These are phyloP conservation scores for Apotomis capreana DNA, from an alignment of 2,888 invertebrate genomes.

Conservation along the genomic window DNA sequence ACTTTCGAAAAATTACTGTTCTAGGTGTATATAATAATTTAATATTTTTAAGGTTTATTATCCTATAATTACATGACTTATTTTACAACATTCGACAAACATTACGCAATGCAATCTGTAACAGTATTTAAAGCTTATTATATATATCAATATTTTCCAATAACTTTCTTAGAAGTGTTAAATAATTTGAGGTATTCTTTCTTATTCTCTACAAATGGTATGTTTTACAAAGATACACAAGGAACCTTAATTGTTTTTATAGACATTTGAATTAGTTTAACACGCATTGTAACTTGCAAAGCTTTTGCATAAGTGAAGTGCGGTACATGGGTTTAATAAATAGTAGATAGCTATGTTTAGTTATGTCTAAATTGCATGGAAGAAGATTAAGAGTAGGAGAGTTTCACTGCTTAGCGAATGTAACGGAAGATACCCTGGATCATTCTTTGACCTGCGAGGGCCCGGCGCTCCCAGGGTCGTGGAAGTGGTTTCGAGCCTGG, in stretches of 20 bases:
- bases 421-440: constrained; percentile 38
- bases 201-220: constrained; percentile 35
- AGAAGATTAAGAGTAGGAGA: constrained; percentile 26
- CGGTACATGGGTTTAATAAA: constrained; percentile 30
- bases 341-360: constrained; percentile 18
- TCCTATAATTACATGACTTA: constrained; percentile 18
- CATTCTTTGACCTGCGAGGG: constrained; percentile 42
- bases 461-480: constrained; percentile 49
- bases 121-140: constrained; percentile 40
- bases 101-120: constrained; percentile 36
- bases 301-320: constrained; percentile 32
- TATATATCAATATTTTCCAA: constrained; percentile 35
- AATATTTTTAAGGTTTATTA: constrained; percentile 9
- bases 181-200: constrained; percentile 37
- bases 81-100: constrained; percentile 34
- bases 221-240: constrained; percentile 27
- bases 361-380: constrained; percentile 26
- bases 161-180: constrained; percentile 32
- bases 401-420: constrained; percentile 35
- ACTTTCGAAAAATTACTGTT: constrained; percentile 22
- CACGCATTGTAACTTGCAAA: constrained; percentile 15
- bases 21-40: constrained; percentile 20
- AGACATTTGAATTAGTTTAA: constrained; percentile 36
- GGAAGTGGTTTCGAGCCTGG: constrained; percentile 54
- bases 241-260: constrained; percentile 35